Percentiles rank a stretch among this genome's conserved stretches.
phyloP scores from a whole-genome alignment of 2,113 vertebrate species.

The Anoura caudifer region DNA sequence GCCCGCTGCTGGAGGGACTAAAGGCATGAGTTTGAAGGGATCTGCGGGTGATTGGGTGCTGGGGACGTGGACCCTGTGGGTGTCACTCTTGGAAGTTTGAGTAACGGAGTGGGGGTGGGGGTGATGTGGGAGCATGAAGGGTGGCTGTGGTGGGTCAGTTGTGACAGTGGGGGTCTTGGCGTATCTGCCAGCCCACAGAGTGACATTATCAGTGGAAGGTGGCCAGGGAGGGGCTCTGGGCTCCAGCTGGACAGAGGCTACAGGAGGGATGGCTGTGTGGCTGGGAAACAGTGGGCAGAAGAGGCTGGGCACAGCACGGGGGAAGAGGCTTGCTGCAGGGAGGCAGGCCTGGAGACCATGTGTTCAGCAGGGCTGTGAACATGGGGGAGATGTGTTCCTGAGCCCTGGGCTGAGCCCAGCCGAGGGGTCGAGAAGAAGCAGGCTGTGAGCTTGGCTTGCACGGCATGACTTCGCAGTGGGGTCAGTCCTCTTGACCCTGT shows the following conservation, averaged over 20 bases:
- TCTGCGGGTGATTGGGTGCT: rapidly evolving
- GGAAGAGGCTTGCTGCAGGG: too few species aligned
- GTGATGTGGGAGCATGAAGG: not conserved
- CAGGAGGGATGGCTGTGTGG: not conserved
- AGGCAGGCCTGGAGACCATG: rapidly evolving
- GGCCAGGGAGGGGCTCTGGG: not conserved
- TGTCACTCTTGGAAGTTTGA: not conserved
- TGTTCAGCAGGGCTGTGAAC: not conserved
- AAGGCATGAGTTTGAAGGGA: not conserved
- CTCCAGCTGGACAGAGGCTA: not conserved
- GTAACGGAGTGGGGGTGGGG: not conserved
- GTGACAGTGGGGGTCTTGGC: not conserved
- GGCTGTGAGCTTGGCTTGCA: not conserved
- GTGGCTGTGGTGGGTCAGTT: rapidly evolving
- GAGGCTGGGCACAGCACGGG: not conserved
- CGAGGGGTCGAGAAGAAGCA: not conserved
- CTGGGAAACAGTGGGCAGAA: rapidly evolving
- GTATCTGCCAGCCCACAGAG: not conserved
- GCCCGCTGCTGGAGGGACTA: not conserved
- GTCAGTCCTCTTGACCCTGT: not conserved
- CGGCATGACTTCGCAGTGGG: not conserved
- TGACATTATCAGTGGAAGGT: not conserved
- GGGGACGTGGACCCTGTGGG: rapidly evolving
- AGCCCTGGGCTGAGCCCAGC: rapidly evolving
- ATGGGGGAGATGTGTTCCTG: rapidly evolving